These are phyloP conservation scores for Pandemis cinnamomeana DNA, from an alignment of 2,888 invertebrate genomes.

Conservation along the genomic window DNA sequence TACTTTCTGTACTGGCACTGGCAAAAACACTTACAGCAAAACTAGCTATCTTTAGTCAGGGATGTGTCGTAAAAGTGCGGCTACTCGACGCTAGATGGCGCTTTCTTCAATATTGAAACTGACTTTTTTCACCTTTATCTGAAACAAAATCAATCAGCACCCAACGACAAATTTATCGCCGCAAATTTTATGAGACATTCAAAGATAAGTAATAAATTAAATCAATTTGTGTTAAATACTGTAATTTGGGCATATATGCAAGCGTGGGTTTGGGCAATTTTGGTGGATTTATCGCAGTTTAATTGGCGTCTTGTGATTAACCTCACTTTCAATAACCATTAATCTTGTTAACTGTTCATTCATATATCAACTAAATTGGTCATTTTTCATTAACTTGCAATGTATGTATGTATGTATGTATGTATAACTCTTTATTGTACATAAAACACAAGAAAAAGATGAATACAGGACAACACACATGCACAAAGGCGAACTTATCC, in stretches of 20 bases:
- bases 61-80: background rate
- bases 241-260: constrained; percentile 21
- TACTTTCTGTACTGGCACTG: too few species aligned
- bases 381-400: background rate
- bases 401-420: too few species aligned
- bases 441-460: too few species aligned
- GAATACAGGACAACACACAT: too few species aligned
- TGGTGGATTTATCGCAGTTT: constrained; percentile 32
- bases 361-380: constrained; percentile 31
- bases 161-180: background rate
- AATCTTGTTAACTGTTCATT: constrained; percentile 21
- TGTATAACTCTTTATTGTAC: too few species aligned
- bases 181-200: background rate
- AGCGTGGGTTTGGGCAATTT: constrained; percentile 30
- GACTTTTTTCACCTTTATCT: background rate
- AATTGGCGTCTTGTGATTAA: constrained; percentile 39
- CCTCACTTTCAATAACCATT: constrained; percentile 14
- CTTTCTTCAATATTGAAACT: background rate
- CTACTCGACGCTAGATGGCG: constrained; percentile 38
- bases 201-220: constrained; percentile 17
- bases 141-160: background rate
- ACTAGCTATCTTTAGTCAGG: too few species aligned
- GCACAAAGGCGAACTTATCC: too few species aligned
- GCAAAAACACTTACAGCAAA: too few species aligned
- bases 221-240: background rate